Conservation (phyloP, 2,888 invertebrate species). For the Rotaria socialis region DNA sequence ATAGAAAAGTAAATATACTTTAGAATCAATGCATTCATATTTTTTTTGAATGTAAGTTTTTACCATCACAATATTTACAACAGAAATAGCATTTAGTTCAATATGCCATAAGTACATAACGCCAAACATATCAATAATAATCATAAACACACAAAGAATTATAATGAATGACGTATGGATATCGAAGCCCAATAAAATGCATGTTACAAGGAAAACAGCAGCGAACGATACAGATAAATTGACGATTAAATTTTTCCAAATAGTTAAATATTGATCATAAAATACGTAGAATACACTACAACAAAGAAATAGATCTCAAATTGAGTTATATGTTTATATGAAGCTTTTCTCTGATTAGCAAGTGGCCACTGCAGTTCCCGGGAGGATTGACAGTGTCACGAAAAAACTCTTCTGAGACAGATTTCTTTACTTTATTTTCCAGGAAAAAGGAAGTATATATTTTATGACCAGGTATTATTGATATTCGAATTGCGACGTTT, state of each 20-base stretch:
- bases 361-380: no score
- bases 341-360: no score
- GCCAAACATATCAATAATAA: conserved; percentile 77
- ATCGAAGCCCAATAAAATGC: conserved; percentile 77
- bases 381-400: no score
- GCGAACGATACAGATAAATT: conserved; percentile 80
- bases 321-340: no score
- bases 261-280: conserved; percentile 87
- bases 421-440: no score
- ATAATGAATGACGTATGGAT: conserved; percentile 73
- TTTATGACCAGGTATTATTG: no score
- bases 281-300: conserved; percentile 64
- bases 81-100: conserved; percentile 83
- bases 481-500: no score
- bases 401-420: no score
- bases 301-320: no score
- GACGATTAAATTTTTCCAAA: conserved; percentile 76
- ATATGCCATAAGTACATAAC: conserved; percentile 88
- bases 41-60: conserved; percentile 16
- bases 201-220: conserved; percentile 89
- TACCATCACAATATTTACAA: conserved; percentile 91
- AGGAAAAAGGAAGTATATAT: no score
- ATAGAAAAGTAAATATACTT: no score
- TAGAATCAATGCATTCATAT: no score
- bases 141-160: conserved; percentile 71